These are phyloP conservation scores for Kradibia gibbosae DNA, from an alignment of 1,140 invertebrate species.

Conservation along the genomic window DNA sequence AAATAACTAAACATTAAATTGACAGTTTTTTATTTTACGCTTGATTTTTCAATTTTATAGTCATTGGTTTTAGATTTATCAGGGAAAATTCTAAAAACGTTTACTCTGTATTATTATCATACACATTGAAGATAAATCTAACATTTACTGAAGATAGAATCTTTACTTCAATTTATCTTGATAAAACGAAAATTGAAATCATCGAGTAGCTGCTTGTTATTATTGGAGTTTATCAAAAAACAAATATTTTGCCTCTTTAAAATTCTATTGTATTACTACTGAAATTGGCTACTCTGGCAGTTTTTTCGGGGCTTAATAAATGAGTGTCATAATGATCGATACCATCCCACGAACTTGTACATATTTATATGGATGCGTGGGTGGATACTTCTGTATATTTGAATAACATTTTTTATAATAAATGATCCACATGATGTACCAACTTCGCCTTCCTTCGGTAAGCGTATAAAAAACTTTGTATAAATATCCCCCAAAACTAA, in stretches of 20 bases:
- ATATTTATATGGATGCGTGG: no score
- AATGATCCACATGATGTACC: slow-evolving; percentile 26
- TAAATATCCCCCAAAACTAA: neutral
- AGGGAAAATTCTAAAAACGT: no score
- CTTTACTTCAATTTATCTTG: slow-evolving; percentile 18
- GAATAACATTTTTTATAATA: slow-evolving; percentile 28
- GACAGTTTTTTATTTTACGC: no score
- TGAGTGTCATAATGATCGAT: slow-evolving; percentile 17
- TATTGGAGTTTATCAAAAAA: neutral
- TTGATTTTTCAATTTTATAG: no score
- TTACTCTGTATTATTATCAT: no score
- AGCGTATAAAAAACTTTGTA: neutral
- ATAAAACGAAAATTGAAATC: neutral
- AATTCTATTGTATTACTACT: neutral
- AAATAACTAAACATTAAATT: no score
- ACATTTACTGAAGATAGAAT: no score
- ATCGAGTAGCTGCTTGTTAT: slow-evolving; percentile 14
- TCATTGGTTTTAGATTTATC: no score
- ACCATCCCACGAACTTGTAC: neutral
- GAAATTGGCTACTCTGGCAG: neutral
- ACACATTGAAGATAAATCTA: no score
- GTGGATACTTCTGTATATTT: neutral
- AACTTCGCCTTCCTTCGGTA: neutral
- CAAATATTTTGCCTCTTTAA: neutral
- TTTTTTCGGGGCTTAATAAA: slow-evolving; percentile 27